These are phyloP conservation scores for Pachyuromys duprasi DNA, from an alignment of 2,797 vertebrate species.

Conservation along the genomic window DNA sequence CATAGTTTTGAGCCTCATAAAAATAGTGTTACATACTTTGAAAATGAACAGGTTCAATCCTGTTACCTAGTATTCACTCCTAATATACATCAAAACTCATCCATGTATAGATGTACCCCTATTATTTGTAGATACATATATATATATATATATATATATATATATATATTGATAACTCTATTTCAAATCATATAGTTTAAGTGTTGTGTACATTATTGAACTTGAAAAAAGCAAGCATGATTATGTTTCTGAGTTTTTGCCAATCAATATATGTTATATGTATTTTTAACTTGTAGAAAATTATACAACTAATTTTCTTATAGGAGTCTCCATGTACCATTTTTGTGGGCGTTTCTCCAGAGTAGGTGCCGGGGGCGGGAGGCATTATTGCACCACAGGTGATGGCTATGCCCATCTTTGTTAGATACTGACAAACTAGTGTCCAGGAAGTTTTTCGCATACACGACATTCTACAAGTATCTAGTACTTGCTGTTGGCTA, in stretches of 20 bases:
- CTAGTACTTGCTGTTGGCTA: not conserved
- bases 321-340: not conserved
- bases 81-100: not conserved
- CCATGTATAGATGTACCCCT: not conserved
- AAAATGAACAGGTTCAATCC: not conserved
- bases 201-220: not conserved
- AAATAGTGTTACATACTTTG: not conserved
- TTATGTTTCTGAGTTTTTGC: not conserved
- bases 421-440: not conserved
- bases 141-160: too few relatives aligned
- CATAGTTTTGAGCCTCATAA: not conserved
- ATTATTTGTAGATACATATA: not conserved
- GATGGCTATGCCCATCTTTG: not conserved
- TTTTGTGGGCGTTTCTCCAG: not conserved
- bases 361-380: not conserved
- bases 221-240: not conserved
- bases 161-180: not conserved
- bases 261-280: not conserved
- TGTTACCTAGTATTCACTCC: not conserved
- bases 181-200: not conserved
- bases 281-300: not conserved
- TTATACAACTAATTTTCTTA: not conserved
- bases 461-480: too few relatives aligned
- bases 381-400: not conserved
- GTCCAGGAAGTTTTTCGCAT: not conserved